These are phyloP conservation scores for Gasterosteus aculeatus DNA, from an alignment of 2,113 vertebrate genomes.

Conservation along the genomic window DNA sequence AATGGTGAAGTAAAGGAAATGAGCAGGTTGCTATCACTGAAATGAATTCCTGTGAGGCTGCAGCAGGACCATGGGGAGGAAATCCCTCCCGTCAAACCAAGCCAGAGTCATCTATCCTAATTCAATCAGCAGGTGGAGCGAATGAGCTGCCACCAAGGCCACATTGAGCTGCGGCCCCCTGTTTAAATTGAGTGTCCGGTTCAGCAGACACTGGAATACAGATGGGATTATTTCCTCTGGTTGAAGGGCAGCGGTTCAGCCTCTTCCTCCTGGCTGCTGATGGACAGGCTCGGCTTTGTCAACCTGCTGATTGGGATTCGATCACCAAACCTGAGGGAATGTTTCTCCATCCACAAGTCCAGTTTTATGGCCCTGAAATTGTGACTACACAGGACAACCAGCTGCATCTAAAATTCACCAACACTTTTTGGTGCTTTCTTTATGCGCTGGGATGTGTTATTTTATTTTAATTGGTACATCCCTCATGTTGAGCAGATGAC, in stretches of 20 bases:
- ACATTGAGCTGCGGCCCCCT: conserved; percentile 36
- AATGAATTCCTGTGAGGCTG: conserved; percentile 28
- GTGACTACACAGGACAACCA: neutral
- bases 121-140: conserved; percentile 58
- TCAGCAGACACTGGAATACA: conserved; percentile 33
- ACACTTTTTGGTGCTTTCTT: neutral
- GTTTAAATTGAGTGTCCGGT: conserved; percentile 48
- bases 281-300: neutral
- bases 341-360: neutral
- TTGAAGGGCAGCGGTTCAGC: conserved; percentile 29
- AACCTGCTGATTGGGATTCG: neutral
- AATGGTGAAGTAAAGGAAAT: conserved; percentile 7
- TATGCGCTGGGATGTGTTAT: no score
- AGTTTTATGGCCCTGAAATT: neutral
- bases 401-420: neutral
- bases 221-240: conserved; percentile 20
- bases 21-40: conserved; percentile 9
- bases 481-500: neutral
- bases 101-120: conserved; percentile 57
- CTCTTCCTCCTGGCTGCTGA: conserved; percentile 18
- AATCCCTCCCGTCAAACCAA: conserved; percentile 50
- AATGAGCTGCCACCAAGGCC: conserved; percentile 48
- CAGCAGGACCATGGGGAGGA: conserved; percentile 35
- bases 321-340: neutral
- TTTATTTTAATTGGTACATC: neutral